Percentiles rank a stretch among this genome's conserved stretches.
phyloP scores from a whole-genome alignment of 1,140 invertebrate species.

The Globodera ellingtonae region DNA sequence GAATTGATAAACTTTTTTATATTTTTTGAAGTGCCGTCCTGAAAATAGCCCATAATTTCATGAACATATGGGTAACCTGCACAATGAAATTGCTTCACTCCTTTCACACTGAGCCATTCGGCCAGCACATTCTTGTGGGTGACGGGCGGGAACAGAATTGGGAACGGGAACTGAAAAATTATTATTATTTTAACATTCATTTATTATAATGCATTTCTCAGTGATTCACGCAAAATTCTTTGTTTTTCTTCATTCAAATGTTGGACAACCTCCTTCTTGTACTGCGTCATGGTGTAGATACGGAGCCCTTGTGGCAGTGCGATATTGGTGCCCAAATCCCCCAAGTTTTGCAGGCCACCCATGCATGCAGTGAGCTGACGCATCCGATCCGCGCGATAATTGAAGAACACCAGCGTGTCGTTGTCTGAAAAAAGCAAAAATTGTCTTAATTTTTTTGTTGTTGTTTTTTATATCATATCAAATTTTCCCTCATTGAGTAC shows the following conservation, averaged over 20 bases:
- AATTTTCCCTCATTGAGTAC: too few species aligned
- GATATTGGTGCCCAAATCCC: constrained; percentile 66
- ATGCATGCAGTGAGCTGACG: constrained; percentile 67
- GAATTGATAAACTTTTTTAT: not conserved
- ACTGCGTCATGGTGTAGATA: constrained; percentile 67
- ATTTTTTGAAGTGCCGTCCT: too few species aligned
- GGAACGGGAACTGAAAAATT: constrained; percentile 64
- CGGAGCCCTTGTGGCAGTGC: constrained; percentile 57
- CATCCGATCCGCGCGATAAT: constrained; percentile 69
- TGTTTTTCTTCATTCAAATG: too few species aligned
- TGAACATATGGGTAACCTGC: constrained; percentile 53
- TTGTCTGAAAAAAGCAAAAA: too few species aligned
- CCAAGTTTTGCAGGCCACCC: constrained; percentile 53
- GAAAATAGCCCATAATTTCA: not conserved
- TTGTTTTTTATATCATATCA: too few species aligned
- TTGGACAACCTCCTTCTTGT: constrained; percentile 66
- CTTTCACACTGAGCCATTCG: constrained; percentile 66
- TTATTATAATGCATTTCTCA: too few species aligned
- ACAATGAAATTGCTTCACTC: constrained; percentile 67
- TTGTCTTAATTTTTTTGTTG: too few species aligned
- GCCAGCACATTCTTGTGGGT: constrained; percentile 68
- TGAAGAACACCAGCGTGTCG: constrained; percentile 68
- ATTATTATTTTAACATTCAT: not conserved
- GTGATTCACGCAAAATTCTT: too few species aligned
- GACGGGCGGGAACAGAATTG: constrained; percentile 66